Evolutionary conservation across 2,888 invertebrate genomes (phyloP).

Genomic region (Lydus trimaculatus): DNA sequence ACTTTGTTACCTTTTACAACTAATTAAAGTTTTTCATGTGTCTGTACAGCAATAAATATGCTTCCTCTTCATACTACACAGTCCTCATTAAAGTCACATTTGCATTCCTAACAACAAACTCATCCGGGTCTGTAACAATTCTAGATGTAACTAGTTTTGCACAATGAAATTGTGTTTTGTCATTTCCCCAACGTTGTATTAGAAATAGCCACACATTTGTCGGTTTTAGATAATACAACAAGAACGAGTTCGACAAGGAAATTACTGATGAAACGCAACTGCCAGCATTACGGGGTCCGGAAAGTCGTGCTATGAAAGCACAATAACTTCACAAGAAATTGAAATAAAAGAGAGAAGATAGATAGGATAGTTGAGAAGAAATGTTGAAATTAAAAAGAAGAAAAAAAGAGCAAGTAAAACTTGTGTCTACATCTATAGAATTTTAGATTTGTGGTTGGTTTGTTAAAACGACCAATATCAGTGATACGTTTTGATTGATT

Average conservation of each 20-base stretch:
- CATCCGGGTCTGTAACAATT: constrained; percentile 18
- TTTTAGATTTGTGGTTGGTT: neutral
- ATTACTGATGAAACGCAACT: constrained; percentile 11
- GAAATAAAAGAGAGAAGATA: neutral
- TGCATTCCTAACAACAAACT: constrained; percentile 25
- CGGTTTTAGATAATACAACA: constrained; percentile 4
- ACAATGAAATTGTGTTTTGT: constrained; percentile 30
- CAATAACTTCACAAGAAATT: constrained; percentile 1
- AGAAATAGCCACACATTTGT: neutral
- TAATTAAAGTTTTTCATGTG: constrained; percentile 2
- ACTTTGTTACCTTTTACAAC: neutral
- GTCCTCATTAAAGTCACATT: constrained; percentile 20
- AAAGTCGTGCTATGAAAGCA: constrained; percentile 6
- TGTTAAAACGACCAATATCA: neutral
- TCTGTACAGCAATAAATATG: constrained; percentile 14
- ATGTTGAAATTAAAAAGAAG: neutral
- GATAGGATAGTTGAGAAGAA: neutral
- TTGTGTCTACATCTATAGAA: constrained; percentile 3
- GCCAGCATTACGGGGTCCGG: neutral
- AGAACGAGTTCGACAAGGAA: constrained; percentile 2
- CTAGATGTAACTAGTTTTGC: constrained; percentile 28
- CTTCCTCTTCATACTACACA: constrained; percentile 23
- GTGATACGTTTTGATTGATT: neutral
- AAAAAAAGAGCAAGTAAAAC: neutral
- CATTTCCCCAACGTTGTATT: constrained; percentile 16